Evolutionary conservation across 2,888 invertebrate species (phyloP), one percentile per base, ranked within the genome.

Genomic region (Drosophila pegasa): DNA sequence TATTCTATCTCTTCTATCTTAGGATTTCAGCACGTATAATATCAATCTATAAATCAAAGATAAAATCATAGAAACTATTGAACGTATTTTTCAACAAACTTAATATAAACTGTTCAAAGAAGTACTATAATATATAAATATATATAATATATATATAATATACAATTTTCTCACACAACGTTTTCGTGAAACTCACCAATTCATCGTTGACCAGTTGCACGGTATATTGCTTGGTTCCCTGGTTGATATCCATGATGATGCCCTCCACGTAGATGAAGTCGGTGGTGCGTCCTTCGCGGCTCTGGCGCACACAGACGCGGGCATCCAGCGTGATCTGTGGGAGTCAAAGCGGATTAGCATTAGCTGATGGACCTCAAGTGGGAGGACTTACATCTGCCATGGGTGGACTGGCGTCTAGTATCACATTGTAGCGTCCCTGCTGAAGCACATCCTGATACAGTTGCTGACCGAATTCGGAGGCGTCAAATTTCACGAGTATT

Each of bases 381-480:
- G 2, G 0, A 4, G 8, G 18, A 84, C 87, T 75, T 88, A 98
- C 94, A 93, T 97, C 96, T 81, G 95, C 95, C 85, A 95, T 94
- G 89, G 95, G 96, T 33, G 98, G 98, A 92, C 97, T 96, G 79
- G 98, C 97, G 92, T 99, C 98, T 89, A 97, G 95, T 87, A 98
- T 97, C 91, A 98, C 95, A 92, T 97, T 97, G 92, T 95, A 96
- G 90, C 95, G 96, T 86, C 96, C 95, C 80, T 94, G 93, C 84
- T 95, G 96, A 80, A 98, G 94, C 75, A 98, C 95, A 92, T 97
- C 96, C 91, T 93, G 93, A 90, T 96, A 97, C 87, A 95, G 94
- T 76, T 96, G 93, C 41, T 95, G 93, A 66, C 95, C 94, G 72
- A 94, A 94, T 80, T 95, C 95, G 70, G 94, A 94, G 38, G 95